These are phyloP conservation scores for Seladonia tumulorum DNA, from an alignment of 2,888 invertebrate genomes.

Conservation along the genomic window DNA sequence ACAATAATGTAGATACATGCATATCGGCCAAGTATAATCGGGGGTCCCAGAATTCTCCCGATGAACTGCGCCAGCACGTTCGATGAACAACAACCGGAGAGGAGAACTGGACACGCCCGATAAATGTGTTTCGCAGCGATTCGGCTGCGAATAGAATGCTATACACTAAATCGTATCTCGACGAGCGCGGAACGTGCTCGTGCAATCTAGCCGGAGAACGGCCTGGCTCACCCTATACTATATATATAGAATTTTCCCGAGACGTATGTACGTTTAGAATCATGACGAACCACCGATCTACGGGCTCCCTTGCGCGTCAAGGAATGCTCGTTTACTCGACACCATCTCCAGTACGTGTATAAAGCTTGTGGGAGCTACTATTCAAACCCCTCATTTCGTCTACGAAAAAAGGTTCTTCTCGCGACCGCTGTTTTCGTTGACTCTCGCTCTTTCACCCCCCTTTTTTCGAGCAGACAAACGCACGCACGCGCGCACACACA, in stretches of 20 bases:
- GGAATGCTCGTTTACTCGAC: slow-evolving; percentile 24
- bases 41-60: neutral
- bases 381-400: slow-evolving; percentile 16
- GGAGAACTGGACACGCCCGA: slow-evolving; percentile 1
- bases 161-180: neutral
- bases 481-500: neutral
- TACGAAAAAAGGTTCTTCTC: neutral
- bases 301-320: slow-evolving; percentile 6
- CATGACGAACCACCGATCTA: slow-evolving; percentile 48
- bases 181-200: slow-evolving; percentile 3
- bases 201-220: slow-evolving; percentile 1
- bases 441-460: neutral
- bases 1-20: slow-evolving; percentile 53
- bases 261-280: slow-evolving; percentile 69
- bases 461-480: neutral
- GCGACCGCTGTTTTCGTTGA: neutral
- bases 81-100: neutral
- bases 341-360: slow-evolving; percentile 21
- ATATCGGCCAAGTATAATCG: slow-evolving; percentile 43
- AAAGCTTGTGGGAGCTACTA: slow-evolving; percentile 42
- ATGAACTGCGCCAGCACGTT: slow-evolving; percentile 15
- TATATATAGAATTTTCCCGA: slow-evolving; percentile 49
- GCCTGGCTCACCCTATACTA: neutral
- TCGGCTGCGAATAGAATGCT: neutral
- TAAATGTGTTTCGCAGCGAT: neutral